These are phyloP conservation scores for Lissocephala sabroskyi DNA, from an alignment of 2,888 invertebrate genomes.

Conservation along the genomic window DNA sequence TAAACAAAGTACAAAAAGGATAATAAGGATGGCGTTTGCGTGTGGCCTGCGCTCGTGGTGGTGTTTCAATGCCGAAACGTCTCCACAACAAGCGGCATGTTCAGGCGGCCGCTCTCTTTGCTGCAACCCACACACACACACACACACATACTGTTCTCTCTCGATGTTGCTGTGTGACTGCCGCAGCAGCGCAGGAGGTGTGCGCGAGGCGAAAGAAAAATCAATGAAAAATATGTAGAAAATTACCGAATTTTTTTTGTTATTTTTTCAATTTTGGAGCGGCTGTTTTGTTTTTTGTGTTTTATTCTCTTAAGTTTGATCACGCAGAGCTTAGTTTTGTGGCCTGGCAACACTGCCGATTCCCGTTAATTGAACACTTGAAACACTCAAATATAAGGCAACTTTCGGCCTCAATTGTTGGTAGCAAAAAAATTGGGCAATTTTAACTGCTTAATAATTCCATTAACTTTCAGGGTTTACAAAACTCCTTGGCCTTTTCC, in stretches of 20 bases:
- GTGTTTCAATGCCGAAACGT: conserved; percentile 41
- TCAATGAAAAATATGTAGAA: conserved; percentile 63
- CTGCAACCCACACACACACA: no score
- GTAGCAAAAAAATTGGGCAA: no score
- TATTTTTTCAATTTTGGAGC: conserved; percentile 11
- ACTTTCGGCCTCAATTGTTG: no score
- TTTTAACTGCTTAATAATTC: no score
- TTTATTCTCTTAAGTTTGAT: background rate
- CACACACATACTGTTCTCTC: no score
- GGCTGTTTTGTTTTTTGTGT: conserved; percentile 10
- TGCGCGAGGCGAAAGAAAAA: conserved; percentile 57
- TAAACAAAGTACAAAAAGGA: conserved; percentile 43
- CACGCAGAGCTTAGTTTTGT: no score
- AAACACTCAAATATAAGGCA: conserved; percentile 5
- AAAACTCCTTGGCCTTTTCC: no score
- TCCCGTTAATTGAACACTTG: conserved; percentile 31
- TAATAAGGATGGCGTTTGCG: conserved; percentile 30
- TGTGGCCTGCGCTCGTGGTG: background rate
- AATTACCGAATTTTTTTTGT: conserved; percentile 27
- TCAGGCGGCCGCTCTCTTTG: background rate
- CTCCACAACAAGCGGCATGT: conserved; percentile 38
- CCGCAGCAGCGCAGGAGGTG: conserved; percentile 25
- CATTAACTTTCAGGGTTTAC: no score
- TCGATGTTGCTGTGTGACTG: background rate
- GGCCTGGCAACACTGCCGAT: conserved; percentile 5